phyloP scores from a whole-genome alignment of 2,113 vertebrate species.

The Pollachius pollachius region DNA sequence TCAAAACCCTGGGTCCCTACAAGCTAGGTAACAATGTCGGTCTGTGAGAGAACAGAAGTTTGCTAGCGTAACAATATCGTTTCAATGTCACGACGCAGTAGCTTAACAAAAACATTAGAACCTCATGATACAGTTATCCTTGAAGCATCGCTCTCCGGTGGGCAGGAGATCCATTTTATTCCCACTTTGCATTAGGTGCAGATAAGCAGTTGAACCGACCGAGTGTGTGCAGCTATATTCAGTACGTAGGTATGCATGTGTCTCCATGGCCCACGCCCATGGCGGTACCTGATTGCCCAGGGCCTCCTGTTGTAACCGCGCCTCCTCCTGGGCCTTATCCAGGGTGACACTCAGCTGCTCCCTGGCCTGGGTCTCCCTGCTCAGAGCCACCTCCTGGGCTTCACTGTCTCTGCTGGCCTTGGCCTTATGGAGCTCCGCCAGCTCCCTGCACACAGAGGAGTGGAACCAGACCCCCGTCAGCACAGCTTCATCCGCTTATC shows the following conservation, averaged over 20 bases:
- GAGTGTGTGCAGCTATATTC: too few species aligned
- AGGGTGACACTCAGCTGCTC: slow-evolving; percentile 85
- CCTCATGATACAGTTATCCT: too few species aligned
- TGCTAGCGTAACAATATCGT: too few species aligned
- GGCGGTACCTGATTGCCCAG: slow-evolving; percentile 83
- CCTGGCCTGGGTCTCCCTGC: slow-evolving; percentile 85
- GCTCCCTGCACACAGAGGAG: slow-evolving; percentile 76
- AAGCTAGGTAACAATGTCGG: not conserved
- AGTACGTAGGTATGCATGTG: too few species aligned
- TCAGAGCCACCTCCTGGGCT: slow-evolving; percentile 86
- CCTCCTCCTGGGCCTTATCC: slow-evolving; percentile 87
- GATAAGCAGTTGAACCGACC: too few species aligned
- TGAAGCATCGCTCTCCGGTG: too few species aligned
- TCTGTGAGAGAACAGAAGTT: not conserved
- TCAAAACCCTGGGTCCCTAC: too few species aligned
- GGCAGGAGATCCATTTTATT: too few species aligned
- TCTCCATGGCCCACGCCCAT: not conserved
- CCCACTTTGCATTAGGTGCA: too few species aligned
- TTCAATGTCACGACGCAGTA: too few species aligned
- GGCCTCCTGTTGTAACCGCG: slow-evolving; percentile 86
- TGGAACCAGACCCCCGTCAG: not conserved
- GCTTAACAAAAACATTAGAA: too few species aligned
- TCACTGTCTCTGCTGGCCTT: slow-evolving; percentile 90
- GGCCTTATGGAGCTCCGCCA: slow-evolving; percentile 91
- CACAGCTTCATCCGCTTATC: too few species aligned